Percentiles rank a stretch among this genome's conserved stretches.
phyloP scores from a whole-genome alignment of 2,797 vertebrate species.

The Psittacula derbiana region DNA sequence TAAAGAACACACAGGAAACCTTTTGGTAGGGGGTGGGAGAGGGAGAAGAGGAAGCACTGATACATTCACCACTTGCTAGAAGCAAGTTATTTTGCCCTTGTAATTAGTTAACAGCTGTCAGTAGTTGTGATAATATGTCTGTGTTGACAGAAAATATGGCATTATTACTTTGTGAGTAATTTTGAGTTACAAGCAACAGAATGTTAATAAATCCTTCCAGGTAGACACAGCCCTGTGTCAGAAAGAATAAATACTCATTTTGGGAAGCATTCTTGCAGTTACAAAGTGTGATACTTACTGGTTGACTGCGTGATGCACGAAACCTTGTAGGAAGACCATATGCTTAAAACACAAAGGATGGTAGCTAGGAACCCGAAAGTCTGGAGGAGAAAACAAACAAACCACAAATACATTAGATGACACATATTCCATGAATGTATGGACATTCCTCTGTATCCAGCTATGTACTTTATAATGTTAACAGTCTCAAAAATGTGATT shows the following conservation, averaged over 20 bases:
- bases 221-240: neutral
- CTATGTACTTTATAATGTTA: neutral
- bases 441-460: neutral
- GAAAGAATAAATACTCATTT: conserved; percentile 14
- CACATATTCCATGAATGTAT: neutral
- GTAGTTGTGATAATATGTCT: neutral
- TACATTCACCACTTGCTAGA: neutral
- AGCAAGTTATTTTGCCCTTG: neutral
- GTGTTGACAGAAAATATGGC: neutral
- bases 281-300: conserved; percentile 74
- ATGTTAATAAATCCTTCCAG: neutral
- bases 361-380: conserved; percentile 90
- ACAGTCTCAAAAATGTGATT: neutral
- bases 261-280: neutral
- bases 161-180: neutral
- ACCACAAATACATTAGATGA: conserved; percentile 37
- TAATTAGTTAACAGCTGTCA: neutral
- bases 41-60: neutral
- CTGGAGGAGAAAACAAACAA: conserved; percentile 72
- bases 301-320: conserved; percentile 85
- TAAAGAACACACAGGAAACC: neutral
- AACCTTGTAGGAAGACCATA: conserved; percentile 91
- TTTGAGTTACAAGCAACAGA: neutral
- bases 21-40: neutral
- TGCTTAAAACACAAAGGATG: conserved; percentile 84